phyloP scores from a whole-genome alignment of 2,113 vertebrate genomes.

The Edolisoma coerulescens region DNA sequence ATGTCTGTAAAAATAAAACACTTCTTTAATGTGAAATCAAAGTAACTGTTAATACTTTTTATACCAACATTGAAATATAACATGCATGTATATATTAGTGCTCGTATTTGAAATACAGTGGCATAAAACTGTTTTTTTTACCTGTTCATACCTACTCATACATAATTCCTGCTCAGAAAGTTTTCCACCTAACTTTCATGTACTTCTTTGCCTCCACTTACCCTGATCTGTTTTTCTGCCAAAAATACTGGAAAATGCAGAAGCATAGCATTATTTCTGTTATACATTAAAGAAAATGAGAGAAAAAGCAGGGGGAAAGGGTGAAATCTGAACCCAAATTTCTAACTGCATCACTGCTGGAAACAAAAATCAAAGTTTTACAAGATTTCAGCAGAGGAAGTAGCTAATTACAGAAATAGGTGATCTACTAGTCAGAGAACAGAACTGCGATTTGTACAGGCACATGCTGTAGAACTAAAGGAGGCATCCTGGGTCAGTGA shows the following conservation, averaged over 20 bases:
- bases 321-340: neutral
- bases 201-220: neutral
- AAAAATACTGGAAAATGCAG: neutral
- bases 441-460: neutral
- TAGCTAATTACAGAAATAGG: neutral
- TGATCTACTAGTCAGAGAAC: neutral
- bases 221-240: neutral
- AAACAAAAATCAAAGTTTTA: neutral
- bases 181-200: neutral
- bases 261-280: neutral
- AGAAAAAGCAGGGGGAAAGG: fast-evolving
- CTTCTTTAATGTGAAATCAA: neutral
- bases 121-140: neutral
- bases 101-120: neutral
- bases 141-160: neutral
- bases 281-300: neutral
- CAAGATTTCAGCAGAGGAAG: neutral
- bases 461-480: constrained; percentile 22
- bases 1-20: neutral
- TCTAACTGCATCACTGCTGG: neutral
- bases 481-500: constrained; percentile 51
- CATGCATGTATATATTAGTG: neutral
- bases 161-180: neutral
- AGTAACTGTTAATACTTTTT: neutral
- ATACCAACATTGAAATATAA: neutral